A percentile compares a stretch with the other conserved stretches of the same genome.
Evolutionary conservation across 2,113 vertebrate species (phyloP).

Genomic region (Vulpes ferrilata): DNA sequence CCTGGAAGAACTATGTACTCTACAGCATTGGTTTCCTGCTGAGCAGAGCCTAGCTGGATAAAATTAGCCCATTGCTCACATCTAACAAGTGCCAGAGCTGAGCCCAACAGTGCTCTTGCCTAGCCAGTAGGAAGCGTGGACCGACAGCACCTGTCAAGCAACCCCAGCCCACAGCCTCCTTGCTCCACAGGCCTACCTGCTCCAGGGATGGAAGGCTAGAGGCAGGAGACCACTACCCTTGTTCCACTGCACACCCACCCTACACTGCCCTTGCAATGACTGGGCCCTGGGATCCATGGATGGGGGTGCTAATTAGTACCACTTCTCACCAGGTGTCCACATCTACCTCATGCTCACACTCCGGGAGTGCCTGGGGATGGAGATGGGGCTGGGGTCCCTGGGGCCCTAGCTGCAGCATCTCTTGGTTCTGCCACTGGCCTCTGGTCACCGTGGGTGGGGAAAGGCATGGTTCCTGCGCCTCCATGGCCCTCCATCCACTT

Average conservation of each 20-base stretch:
- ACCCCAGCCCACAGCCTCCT: neutral
- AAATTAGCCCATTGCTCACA: slow-evolving; percentile 54
- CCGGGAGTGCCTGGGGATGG: neutral
- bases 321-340: neutral
- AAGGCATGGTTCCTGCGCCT: neutral
- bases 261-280: neutral
- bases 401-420: neutral
- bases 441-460: neutral
- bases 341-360: neutral
- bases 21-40: neutral
- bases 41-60: neutral
- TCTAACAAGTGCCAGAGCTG: neutral
- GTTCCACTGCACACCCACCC: neutral
- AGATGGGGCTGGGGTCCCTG: neutral
- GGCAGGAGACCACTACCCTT: neutral
- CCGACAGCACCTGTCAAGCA: neutral
- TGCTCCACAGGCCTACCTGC: neutral
- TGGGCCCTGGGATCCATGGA: neutral
- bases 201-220: neutral
- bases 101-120: rapidly evolving
- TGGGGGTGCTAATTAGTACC: neutral
- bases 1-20: neutral
- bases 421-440: neutral
- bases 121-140: rapidly evolving
- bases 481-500: neutral